Conservation (phyloP, 1,140 invertebrate genomes). For the Leptopilina boulardi region DNA sequence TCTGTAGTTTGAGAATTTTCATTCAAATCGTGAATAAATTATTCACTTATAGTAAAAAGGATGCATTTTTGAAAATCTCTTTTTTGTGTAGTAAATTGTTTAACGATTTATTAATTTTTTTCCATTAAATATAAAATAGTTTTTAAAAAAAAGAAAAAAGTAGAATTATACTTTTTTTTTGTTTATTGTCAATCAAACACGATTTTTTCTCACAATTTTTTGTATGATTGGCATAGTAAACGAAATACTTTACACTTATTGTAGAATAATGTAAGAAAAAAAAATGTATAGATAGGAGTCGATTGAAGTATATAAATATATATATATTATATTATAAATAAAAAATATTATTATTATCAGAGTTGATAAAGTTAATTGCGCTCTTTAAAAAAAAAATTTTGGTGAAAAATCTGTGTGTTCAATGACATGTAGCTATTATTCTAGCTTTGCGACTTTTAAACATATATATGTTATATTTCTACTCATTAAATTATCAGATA, state of each 20-base stretch:
- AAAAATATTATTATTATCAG: conserved; percentile 45
- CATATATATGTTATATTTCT: conserved; percentile 23
- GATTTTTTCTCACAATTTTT: background rate
- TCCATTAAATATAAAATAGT: background rate
- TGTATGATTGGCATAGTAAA: background rate
- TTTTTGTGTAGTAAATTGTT: background rate
- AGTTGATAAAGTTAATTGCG: conserved; percentile 43
- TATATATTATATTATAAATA: too few relatives aligned
- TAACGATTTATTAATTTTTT: background rate
- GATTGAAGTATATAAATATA: conserved; percentile 14
- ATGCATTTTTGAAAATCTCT: conserved; percentile 3
- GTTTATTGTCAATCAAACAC: background rate
- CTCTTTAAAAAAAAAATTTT: background rate
- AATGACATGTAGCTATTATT: conserved; percentile 33
- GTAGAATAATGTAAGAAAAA: conserved; percentile 26
- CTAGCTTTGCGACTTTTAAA: background rate
- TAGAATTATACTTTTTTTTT: background rate
- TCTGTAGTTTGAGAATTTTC: background rate
- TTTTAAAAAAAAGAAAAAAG: background rate
- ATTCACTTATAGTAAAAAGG: background rate
- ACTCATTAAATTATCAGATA: conserved; percentile 37
- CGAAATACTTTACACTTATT: background rate
- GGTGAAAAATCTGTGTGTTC: conserved; percentile 41
- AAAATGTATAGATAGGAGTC: conserved; percentile 18
- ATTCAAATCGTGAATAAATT: background rate